These are phyloP conservation scores for Myopa tessellatipennis DNA, from an alignment of 2,888 invertebrate genomes.

Conservation along the genomic window DNA sequence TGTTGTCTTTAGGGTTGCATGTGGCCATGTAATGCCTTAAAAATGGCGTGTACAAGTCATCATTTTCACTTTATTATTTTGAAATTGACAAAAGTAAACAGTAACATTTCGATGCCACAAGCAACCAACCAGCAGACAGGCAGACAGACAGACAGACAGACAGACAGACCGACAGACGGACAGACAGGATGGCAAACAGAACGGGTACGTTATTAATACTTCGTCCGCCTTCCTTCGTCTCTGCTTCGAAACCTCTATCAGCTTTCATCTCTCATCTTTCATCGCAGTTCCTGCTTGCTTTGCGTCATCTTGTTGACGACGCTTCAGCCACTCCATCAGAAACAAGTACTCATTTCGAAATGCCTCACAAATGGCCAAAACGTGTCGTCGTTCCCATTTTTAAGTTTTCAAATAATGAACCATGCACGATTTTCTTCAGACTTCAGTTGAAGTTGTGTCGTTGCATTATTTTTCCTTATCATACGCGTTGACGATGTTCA, in stretches of 20 bases:
- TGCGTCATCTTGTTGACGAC: not conserved
- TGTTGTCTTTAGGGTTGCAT: not conserved
- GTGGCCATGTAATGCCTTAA: slow-evolving; percentile 14
- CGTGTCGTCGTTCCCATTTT: not conserved
- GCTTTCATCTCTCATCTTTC: not conserved
- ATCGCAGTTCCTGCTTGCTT: not conserved
- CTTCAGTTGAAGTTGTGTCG: not conserved
- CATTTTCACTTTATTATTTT: slow-evolving; percentile 44
- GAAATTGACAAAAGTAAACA: slow-evolving; percentile 29
- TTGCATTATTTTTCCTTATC: not conserved
- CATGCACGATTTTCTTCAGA: slow-evolving; percentile 16
- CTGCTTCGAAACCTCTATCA: not conserved
- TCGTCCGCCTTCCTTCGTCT: too few relatives aligned
- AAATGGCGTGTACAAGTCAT: slow-evolving; percentile 33
- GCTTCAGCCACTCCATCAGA: not conserved
- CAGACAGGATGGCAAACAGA: too few relatives aligned
- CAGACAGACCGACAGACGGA: too few relatives aligned
- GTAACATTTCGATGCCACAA: not conserved
- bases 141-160: too few relatives aligned
- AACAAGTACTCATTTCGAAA: not conserved
- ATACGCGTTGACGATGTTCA: not conserved
- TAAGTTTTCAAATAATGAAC: slow-evolving; percentile 18
- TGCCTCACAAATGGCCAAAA: not conserved
- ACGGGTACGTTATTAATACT: too few relatives aligned
- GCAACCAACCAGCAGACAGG: not conserved